Evolutionary conservation across 2,113 vertebrate species (phyloP).

Genomic region (Caracal caracal): DNA sequence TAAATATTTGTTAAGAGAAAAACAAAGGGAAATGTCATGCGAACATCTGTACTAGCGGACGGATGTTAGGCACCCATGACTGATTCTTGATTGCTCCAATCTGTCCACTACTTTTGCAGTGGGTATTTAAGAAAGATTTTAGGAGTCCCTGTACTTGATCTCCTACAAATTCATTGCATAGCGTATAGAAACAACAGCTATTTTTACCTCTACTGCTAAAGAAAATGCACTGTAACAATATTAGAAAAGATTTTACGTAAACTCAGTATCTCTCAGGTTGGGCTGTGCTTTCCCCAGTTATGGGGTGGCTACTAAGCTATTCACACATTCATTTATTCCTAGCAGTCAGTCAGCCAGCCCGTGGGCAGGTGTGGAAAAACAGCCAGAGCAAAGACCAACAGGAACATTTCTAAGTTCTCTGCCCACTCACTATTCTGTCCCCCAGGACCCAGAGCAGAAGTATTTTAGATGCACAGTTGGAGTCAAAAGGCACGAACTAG

Average conservation of each 20-base stretch:
- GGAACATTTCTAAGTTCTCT: background rate
- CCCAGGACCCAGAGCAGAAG: background rate
- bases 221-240: background rate
- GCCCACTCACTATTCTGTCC: background rate
- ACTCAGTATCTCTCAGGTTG: background rate
- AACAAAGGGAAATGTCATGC: background rate
- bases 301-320: background rate
- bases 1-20: background rate
- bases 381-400: background rate
- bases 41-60: accelerated
- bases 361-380: background rate
- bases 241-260: background rate
- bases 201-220: background rate
- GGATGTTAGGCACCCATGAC: accelerated
- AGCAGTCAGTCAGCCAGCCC: background rate
- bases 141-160: background rate
- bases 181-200: background rate
- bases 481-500: background rate
- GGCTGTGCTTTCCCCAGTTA: background rate
- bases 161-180: background rate
- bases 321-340: background rate
- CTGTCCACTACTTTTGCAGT: background rate
- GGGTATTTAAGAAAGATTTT: background rate
- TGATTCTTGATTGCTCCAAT: accelerated
- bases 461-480: background rate